A percentile compares a stretch with the other conserved stretches of the same genome.
Evolutionary conservation across 2,797 vertebrate species (phyloP).

Genomic region (Enteromius afrohamiltoni): DNA sequence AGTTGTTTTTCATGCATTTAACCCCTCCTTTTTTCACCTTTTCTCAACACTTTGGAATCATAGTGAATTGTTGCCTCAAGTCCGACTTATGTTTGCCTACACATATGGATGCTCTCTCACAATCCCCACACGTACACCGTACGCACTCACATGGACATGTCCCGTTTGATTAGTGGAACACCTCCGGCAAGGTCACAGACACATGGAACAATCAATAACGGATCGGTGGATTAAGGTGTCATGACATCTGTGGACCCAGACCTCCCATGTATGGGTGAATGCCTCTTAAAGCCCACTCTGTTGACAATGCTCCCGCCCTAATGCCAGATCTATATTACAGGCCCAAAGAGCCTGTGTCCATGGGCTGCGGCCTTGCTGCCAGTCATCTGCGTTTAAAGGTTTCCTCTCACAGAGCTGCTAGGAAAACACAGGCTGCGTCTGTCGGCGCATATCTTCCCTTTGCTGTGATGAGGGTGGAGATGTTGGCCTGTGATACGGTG

Average conservation of each 20-base stretch:
- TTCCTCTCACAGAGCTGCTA: constrained; percentile 19
- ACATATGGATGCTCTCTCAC: constrained; percentile 49
- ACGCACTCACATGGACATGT: constrained; percentile 59
- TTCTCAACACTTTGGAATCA: constrained; percentile 10
- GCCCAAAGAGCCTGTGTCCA: constrained; percentile 34
- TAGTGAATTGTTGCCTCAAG: constrained; percentile 12
- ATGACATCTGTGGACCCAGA: constrained; percentile 72
- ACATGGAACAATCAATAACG: constrained; percentile 79
- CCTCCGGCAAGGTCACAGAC: constrained; percentile 74
- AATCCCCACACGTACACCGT: constrained; percentile 37
- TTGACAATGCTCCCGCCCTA: constrained; percentile 55
- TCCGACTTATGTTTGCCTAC: constrained; percentile 34
- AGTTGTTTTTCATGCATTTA: constrained; percentile 9
- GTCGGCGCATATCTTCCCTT: constrained; percentile 38
- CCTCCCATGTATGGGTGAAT: constrained; percentile 67
- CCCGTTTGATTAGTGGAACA: constrained; percentile 73
- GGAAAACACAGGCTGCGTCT: constrained; percentile 47
- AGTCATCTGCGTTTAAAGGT: constrained; percentile 51
- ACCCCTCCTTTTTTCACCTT: neutral
- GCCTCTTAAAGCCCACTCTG: constrained; percentile 64
- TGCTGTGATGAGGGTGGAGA: constrained; percentile 48
- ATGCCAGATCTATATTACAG: constrained; percentile 54
- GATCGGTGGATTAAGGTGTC: constrained; percentile 77
- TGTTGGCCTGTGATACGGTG: constrained; percentile 54
- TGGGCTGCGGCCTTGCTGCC: constrained; percentile 38